phyloP scores from a whole-genome alignment of 2,888 invertebrate species.

The Phania funesta region DNA sequence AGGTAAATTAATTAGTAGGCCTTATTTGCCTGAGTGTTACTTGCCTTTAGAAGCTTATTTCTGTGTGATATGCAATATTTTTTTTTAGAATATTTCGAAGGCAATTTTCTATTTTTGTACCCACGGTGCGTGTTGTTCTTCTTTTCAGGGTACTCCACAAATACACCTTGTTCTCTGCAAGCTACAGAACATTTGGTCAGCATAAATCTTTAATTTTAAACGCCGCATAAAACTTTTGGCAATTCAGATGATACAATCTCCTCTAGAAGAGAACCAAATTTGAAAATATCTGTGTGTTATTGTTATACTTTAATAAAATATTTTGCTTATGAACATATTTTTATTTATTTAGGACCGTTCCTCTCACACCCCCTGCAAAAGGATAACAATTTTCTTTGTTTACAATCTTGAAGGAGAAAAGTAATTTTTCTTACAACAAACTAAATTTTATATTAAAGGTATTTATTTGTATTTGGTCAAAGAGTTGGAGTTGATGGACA shows the following conservation, averaged over 20 bases:
- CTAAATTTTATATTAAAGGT: conserved; percentile 41
- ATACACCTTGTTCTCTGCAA: no score
- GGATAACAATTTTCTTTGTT: conserved; percentile 22
- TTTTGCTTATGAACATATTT: conserved; percentile 79
- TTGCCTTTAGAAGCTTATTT: no score
- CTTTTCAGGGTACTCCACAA: background rate
- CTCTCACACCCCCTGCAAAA: conserved; percentile 14
- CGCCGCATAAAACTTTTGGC: conserved; percentile 29
- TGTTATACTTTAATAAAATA: conserved; percentile 76
- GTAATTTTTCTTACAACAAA: conserved; percentile 50
- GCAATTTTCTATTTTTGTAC: background rate
- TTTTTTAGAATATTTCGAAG: background rate
- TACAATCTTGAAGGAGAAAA: conserved; percentile 23
- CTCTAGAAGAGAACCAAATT: conserved; percentile 35
- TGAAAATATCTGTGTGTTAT: conserved; percentile 48
- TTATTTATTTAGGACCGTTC: conserved; percentile 77
- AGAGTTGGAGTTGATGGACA: conserved; percentile 43
- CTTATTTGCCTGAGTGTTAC: no score
- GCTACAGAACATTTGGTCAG: conserved; percentile 55
- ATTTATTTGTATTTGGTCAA: conserved; percentile 34
- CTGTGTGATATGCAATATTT: no score
- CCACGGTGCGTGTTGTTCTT: background rate
- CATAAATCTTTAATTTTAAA: conserved; percentile 49
- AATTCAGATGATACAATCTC: conserved; percentile 51
- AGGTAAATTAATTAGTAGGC: no score